Evolutionary conservation across 2,888 invertebrate species (phyloP).

Genomic region (Brachyptera putata): DNA sequence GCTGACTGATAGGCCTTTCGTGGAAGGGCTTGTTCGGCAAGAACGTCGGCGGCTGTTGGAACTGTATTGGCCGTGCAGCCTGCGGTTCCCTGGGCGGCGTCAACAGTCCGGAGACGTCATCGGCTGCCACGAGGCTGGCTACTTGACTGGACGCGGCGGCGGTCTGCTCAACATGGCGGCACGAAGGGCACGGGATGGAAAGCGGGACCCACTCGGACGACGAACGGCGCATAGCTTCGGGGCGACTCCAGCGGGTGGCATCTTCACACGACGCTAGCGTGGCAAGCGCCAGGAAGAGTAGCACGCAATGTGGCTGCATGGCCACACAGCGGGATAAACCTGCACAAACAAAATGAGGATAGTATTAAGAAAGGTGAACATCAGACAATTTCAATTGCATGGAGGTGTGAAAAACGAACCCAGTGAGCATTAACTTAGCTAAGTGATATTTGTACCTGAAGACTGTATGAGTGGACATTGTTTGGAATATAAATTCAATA

Average conservation of each 20-base stretch:
- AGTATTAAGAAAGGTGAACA: too few species aligned
- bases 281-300: neutral
- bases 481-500: too few species aligned
- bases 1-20: neutral
- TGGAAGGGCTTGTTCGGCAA: neutral
- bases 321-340: too few species aligned
- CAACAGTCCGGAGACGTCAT: neutral
- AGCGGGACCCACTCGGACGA: slow-evolving; percentile 6
- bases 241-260: slow-evolving; percentile 2
- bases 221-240: neutral
- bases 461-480: too few species aligned
- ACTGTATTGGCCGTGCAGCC: neutral
- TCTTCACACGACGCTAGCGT: too few species aligned
- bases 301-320: too few species aligned
- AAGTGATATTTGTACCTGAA: too few species aligned
- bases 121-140: neutral
- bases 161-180: neutral
- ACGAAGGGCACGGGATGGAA: neutral
- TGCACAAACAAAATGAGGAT: too few species aligned
- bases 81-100: neutral
- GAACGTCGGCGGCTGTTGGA: neutral
- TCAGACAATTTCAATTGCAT: too few species aligned
- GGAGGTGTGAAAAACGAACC: too few species aligned
- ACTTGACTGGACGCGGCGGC: neutral
- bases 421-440: too few species aligned